These are phyloP conservation scores for Stictocephala bisonia DNA, from an alignment of 2,888 invertebrate genomes.

Conservation along the genomic window DNA sequence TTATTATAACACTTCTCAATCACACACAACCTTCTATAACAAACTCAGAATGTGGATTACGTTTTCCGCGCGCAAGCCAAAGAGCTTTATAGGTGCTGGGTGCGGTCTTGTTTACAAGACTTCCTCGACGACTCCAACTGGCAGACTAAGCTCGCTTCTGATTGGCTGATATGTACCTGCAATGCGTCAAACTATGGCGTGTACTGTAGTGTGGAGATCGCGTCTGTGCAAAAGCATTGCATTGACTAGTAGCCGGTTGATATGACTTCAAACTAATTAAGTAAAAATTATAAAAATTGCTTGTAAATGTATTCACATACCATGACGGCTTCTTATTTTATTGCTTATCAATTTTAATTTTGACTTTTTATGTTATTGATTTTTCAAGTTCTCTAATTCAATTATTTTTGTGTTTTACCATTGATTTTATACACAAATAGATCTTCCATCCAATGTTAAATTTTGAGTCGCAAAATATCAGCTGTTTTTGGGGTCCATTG, in stretches of 20 bases:
- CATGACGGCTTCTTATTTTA: no score
- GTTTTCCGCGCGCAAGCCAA: constrained; percentile 72
- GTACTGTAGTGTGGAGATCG: constrained; percentile 44
- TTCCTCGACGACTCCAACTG: constrained; percentile 66
- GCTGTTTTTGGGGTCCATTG: no score
- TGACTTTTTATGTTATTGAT: no score
- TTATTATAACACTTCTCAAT: constrained; percentile 31
- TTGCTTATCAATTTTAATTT: no score
- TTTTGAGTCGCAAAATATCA: no score
- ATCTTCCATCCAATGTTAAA: no score
- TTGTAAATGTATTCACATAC: no score
- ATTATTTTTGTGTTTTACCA: no score
- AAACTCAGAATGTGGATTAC: constrained; percentile 63
- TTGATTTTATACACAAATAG: no score
- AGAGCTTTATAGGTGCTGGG: constrained; percentile 76
- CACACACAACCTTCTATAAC: constrained; percentile 46
- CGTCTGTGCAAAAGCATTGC: constrained; percentile 47
- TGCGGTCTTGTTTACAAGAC: constrained; percentile 79
- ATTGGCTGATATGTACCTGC: constrained; percentile 71
- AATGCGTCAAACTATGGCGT: constrained; percentile 61
- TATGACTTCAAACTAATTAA: no score
- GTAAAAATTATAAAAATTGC: no score
- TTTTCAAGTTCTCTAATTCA: no score
- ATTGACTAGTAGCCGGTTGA: constrained; percentile 39
- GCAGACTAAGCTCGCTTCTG: constrained; percentile 70